These are phyloP conservation scores for Amblyopsis rosae DNA, from an alignment of 2,113 vertebrate genomes.

Conservation along the genomic window DNA sequence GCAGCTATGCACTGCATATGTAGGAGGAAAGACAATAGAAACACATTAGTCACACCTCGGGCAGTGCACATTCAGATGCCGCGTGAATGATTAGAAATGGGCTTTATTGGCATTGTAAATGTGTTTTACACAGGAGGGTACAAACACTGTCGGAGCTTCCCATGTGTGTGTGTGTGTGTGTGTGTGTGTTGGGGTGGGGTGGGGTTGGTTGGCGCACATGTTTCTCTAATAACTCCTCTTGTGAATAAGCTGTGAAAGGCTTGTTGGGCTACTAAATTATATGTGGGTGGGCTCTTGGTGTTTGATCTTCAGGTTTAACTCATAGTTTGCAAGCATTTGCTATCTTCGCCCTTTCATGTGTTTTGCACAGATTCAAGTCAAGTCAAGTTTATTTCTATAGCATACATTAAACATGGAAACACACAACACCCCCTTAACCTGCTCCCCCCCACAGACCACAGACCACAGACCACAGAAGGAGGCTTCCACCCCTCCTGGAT, in stretches of 20 bases:
- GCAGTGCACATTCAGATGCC: conserved; percentile 60
- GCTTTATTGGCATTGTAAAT: conserved; percentile 80
- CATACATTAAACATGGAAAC: not conserved
- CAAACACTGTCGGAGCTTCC: conserved; percentile 62
- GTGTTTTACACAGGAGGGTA: conserved; percentile 64
- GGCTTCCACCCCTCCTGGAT: too few species aligned
- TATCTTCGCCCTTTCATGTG: not conserved
- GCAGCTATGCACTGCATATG: conserved; percentile 12
- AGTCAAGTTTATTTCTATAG: too few species aligned
- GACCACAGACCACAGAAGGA: too few species aligned
- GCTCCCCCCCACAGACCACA: not conserved
- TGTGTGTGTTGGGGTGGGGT: conserved; percentile 22
- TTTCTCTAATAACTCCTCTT: conserved; percentile 71
- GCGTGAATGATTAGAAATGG: conserved; percentile 72
- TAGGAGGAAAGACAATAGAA: conserved; percentile 39
- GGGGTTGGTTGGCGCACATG: conserved; percentile 50
- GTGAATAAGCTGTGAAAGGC: conserved; percentile 53
- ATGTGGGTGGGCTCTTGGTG: conserved; percentile 47
- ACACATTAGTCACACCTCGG: conserved; percentile 58
- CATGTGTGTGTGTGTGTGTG: conserved; percentile 11
- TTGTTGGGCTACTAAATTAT: conserved; percentile 55
- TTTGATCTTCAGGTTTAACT: conserved; percentile 68
- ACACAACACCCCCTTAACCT: not conserved
- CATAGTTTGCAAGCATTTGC: conserved; percentile 60
- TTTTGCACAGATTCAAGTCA: too few species aligned